phyloP scores from a whole-genome alignment of 2,797 vertebrate genomes.

The Hypotaenidia okinawae region DNA sequence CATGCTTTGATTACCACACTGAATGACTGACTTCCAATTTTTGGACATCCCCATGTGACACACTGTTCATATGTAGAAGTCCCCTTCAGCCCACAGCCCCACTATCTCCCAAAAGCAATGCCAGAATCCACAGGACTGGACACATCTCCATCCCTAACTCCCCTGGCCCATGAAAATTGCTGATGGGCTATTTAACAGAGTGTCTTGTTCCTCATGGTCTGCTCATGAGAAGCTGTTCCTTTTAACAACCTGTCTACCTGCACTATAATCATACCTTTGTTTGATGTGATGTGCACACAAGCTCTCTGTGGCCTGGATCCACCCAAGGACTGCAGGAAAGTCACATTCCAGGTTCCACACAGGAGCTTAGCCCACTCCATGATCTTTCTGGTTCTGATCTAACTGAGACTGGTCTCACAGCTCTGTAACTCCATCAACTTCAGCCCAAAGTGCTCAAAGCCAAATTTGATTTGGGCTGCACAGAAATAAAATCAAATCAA shows the following conservation, averaged over 20 bases:
- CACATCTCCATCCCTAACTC: neutral
- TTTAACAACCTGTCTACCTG: neutral
- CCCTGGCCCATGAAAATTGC: neutral
- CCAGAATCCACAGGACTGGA: neutral
- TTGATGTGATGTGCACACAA: neutral
- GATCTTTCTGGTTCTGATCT: constrained; percentile 3
- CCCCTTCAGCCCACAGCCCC: neutral
- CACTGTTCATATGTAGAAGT: neutral
- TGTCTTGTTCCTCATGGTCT: neutral
- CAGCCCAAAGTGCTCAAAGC: neutral
- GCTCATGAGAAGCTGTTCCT: neutral
- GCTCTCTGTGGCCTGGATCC: constrained; percentile 14
- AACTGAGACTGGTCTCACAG: neutral
- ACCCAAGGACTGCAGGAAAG: constrained; percentile 17
- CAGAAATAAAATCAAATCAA: constrained; percentile 37
- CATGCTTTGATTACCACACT: neutral
- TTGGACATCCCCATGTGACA: too few species aligned
- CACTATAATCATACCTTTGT: neutral
- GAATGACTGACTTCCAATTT: neutral
- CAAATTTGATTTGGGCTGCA: neutral
- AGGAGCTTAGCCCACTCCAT: constrained; percentile 11
- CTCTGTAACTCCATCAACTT: neutral
- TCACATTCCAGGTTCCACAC: neutral
- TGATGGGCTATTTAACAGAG: neutral
- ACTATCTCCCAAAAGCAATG: neutral